Conservation (phyloP, 92 coral and sea anemone genomes). For the Porites cylindrica region DNA sequence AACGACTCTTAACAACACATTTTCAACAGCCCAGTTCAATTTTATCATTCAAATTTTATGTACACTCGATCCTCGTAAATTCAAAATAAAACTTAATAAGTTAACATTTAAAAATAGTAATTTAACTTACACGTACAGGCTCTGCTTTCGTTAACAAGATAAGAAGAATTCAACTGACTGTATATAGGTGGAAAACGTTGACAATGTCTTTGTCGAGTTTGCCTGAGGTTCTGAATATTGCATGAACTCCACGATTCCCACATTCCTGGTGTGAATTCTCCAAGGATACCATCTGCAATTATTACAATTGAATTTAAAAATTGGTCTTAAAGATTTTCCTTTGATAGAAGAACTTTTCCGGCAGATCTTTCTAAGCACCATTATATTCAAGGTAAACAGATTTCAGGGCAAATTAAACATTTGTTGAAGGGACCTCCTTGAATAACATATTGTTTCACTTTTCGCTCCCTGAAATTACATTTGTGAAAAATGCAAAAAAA, state of each 20-base stretch:
- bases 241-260: slow-evolving; percentile 36
- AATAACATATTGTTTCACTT: no score
- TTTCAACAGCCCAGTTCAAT: no score
- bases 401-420: no score
- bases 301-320: neutral
- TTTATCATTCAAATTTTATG: no score
- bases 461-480: no score
- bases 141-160: slow-evolving; percentile 11
- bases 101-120: neutral
- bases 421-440: no score
- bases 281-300: slow-evolving; percentile 26
- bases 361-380: neutral
- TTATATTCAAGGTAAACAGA: no score
- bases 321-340: neutral
- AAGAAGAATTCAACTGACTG: slow-evolving; percentile 12
- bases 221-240: neutral
- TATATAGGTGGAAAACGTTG: slow-evolving; percentile 25
- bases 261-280: slow-evolving; percentile 26
- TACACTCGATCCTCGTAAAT: neutral
- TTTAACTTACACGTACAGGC: neutral
- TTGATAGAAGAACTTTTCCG: neutral
- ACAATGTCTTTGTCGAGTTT: slow-evolving; percentile 23
- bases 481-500: no score
- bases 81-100: neutral
- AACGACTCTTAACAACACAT: no score